These are phyloP conservation scores for Semaprochilodus insignis DNA, from an alignment of 2,797 vertebrate genomes.

Conservation along the genomic window DNA sequence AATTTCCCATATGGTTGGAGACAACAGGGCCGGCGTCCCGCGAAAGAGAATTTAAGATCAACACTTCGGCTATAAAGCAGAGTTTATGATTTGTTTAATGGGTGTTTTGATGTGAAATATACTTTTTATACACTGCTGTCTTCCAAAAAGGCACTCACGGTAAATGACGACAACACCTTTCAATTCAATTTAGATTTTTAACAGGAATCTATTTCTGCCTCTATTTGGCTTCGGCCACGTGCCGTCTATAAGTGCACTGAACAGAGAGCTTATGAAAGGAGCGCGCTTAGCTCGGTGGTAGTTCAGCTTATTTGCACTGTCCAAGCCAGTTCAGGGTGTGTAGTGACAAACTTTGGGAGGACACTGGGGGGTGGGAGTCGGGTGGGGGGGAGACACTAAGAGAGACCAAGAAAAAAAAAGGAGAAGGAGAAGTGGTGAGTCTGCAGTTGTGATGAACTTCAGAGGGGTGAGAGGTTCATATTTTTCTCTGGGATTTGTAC, in stretches of 20 bases:
- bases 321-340: conserved; percentile 32
- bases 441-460: conserved; percentile 48
- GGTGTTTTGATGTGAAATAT: conserved; percentile 84
- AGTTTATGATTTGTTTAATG: conserved; percentile 86
- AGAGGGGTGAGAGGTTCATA: conserved; percentile 70
- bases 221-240: conserved; percentile 48
- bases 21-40: conserved; percentile 81
- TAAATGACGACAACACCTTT: conserved; percentile 78
- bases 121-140: conserved; percentile 81
- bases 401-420: neutral
- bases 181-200: conserved; percentile 78
- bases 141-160: conserved; percentile 82
- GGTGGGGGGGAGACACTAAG: neutral
- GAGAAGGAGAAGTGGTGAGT: conserved; percentile 58
- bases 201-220: conserved; percentile 55
- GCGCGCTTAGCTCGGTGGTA: neutral
- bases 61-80: conserved; percentile 74
- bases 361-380: neutral
- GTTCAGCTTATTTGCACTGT: conserved; percentile 20
- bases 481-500: conserved; percentile 71
- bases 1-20: conserved; percentile 88
- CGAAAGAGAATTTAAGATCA: conserved; percentile 82
- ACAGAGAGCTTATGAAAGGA: conserved; percentile 35
- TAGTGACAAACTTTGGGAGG: conserved; percentile 12
- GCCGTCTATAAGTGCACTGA: conserved; percentile 37